phyloP scores from a whole-genome alignment of 2,113 vertebrate species.

The Dinomys branickii region DNA sequence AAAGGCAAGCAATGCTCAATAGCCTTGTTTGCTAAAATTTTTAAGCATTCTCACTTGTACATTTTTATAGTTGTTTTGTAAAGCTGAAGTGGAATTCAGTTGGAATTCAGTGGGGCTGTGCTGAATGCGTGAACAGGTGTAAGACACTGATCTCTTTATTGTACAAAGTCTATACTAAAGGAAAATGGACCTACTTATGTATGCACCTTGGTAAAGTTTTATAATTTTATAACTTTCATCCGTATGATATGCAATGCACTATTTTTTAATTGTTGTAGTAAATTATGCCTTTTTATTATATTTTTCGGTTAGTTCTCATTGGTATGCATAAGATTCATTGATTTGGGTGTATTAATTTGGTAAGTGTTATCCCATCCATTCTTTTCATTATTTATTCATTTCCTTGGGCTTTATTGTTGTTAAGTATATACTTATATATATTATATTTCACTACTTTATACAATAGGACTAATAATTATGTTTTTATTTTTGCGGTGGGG shows the following conservation, averaged over 20 bases:
- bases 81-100: background rate
- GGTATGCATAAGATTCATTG: background rate
- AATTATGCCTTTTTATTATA: background rate
- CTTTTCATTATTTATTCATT: background rate
- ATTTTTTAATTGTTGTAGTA: background rate
- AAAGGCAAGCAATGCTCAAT: background rate
- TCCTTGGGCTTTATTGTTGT: background rate
- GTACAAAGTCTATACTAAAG: background rate
- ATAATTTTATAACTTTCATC: slow-evolving; percentile 13
- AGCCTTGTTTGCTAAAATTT: background rate
- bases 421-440: background rate
- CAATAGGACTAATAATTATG: background rate
- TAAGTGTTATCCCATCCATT: background rate
- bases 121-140: background rate
- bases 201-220: background rate
- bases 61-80: slow-evolving; percentile 10
- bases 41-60: background rate
- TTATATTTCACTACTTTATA: background rate
- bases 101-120: background rate
- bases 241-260: background rate
- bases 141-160: background rate
- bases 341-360: background rate
- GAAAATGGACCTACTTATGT: background rate
- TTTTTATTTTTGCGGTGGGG: background rate
- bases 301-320: background rate